Conservation (phyloP, 2,888 invertebrate genomes). For the Myopa testacea region DNA sequence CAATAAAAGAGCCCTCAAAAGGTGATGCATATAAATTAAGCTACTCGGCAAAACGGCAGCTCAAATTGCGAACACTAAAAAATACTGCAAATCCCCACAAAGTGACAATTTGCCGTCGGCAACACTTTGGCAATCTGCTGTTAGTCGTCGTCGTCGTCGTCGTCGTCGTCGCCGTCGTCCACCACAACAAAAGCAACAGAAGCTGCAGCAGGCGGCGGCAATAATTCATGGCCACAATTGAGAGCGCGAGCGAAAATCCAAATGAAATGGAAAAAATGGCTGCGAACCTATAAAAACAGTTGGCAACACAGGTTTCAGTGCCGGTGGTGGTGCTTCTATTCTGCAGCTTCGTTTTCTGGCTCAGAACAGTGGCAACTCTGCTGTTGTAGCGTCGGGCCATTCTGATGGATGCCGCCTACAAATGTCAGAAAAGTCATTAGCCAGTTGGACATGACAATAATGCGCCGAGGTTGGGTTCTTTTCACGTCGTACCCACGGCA, state of each 20-base stretch:
- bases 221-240: conserved; percentile 26
- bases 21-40: neutral
- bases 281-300: neutral
- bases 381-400: neutral
- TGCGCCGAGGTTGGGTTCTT: neutral
- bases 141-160: conserved; percentile 9
- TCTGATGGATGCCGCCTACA: conserved; percentile 29
- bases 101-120: conserved; percentile 33
- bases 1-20: neutral
- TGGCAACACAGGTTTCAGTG: neutral
- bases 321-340: neutral
- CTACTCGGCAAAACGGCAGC: neutral
- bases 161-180: conserved; percentile 13
- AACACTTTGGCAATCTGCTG: neutral
- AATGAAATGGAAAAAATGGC: neutral
- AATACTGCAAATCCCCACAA: neutral
- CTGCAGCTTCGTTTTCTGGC: neutral
- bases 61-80: neutral
- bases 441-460: conserved; percentile 39
- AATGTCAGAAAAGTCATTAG: conserved; percentile 38
- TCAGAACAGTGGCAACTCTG: conserved; percentile 7
- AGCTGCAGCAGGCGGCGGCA: conserved; percentile 49
- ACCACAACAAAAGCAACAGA: neutral
- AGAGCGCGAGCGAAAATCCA: conserved; percentile 10
- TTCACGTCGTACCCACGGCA: neutral